These are phyloP conservation scores for Blastobasis adustella DNA, from an alignment of 2,888 invertebrate genomes.

Conservation along the genomic window DNA sequence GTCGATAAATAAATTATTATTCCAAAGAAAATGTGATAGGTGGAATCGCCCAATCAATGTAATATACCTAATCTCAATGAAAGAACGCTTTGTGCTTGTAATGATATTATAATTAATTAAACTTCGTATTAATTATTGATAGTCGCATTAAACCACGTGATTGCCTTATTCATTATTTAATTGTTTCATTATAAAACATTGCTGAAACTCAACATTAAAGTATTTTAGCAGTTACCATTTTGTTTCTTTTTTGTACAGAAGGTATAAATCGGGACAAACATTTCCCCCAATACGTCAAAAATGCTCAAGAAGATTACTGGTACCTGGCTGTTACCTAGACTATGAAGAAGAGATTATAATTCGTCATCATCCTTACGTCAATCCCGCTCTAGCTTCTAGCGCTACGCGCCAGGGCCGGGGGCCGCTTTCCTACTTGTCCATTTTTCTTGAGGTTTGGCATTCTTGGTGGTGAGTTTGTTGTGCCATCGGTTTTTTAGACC, in stretches of 20 bases:
- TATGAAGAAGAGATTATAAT: too few species aligned
- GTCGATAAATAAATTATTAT: slow-evolving; percentile 36
- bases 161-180: slow-evolving; percentile 71
- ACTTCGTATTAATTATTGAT: slow-evolving; percentile 48
- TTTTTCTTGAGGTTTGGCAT: too few species aligned
- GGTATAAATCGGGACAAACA: too few species aligned
- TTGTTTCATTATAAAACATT: slow-evolving; percentile 59
- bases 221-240: slow-evolving; percentile 56
- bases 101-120: slow-evolving; percentile 49
- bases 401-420: too few species aligned
- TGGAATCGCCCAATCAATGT: slow-evolving; percentile 54
- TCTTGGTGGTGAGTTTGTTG: too few species aligned
- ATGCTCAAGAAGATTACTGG: too few species aligned
- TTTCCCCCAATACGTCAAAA: too few species aligned
- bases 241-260: slow-evolving; percentile 19
- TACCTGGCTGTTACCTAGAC: too few species aligned
- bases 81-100: slow-evolving; percentile 59
- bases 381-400: too few species aligned
- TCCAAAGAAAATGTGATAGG: slow-evolving; percentile 71
- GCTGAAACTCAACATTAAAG: slow-evolving; percentile 62
- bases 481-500: too few species aligned
- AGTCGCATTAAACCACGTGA: slow-evolving; percentile 67
- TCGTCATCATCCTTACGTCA: too few species aligned
- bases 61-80: slow-evolving; percentile 50
- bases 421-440: too few species aligned